phyloP scores from a whole-genome alignment of 2,113 vertebrate species.

The Ascaphus truei region DNA sequence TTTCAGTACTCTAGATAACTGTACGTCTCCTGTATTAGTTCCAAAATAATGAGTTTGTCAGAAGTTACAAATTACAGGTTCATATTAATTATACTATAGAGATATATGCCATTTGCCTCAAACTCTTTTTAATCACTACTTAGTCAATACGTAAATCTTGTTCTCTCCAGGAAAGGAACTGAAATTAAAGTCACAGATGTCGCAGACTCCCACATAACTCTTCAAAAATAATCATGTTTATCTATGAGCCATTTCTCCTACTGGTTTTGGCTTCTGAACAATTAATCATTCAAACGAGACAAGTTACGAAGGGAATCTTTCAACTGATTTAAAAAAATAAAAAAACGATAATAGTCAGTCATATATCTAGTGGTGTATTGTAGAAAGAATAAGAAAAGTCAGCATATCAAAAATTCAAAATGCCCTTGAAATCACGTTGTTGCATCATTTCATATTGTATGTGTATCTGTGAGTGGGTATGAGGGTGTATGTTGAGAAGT shows the following conservation, averaged over 20 bases:
- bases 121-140: constrained; percentile 12
- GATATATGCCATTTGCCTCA: not conserved
- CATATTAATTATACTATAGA: not conserved
- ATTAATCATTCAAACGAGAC: constrained; percentile 12
- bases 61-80: not conserved
- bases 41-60: no score
- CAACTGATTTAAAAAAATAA: no score
- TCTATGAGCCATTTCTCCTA: constrained; percentile 23
- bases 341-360: no score
- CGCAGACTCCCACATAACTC: constrained; percentile 23
- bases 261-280: constrained; percentile 8
- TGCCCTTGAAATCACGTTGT: no score
- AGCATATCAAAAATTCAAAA: no score
- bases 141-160: constrained; percentile 25
- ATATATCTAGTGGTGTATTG: no score
- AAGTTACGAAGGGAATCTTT: constrained; percentile 2
- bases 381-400: no score
- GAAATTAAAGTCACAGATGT: constrained; percentile 24
- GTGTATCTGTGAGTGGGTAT: no score
- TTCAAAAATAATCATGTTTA: constrained; percentile 30
- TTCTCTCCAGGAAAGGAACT: constrained; percentile 23
- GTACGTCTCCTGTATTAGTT: no score
- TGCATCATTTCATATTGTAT: no score
- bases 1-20: no score
- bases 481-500: no score